Evolutionary conservation across 2,888 invertebrate genomes (phyloP), one percentile per base, ranked within the genome.

Genomic region (Perizoma flavofasciatum): DNA sequence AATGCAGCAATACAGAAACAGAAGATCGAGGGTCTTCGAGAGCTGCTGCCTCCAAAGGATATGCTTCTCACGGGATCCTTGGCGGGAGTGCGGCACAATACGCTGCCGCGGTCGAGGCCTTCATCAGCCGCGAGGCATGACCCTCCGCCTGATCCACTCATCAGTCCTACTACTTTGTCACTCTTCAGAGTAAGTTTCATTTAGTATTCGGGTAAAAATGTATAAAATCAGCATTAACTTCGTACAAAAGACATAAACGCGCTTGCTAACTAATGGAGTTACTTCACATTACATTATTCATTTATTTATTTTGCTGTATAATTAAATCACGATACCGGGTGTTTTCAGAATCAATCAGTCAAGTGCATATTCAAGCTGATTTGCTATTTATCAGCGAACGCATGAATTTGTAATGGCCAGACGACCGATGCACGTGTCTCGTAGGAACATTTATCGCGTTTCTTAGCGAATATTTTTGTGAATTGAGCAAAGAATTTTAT

Each of bases 31-130:
- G 89, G 82, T 67, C 74, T 92, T 64, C 77, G 88, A 67, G 92
- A 92, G 73, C 68, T 92, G 66, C 72, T 91, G 72, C 92, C 92
- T 39, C 87, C 92, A 0, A 92, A 91, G 78, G 92, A 92, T 56
- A 81, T 88, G 83, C 69, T 89, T 70, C 70, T 88, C 60, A 81
- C 82, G 7, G 88, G 89, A 0, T 88, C 89, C 3, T 63, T 90
- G 51, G 86, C 86, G 0, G 89, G 87, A 3, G 88, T 89, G 32
- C 75, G 89, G 66, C 87, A 92, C 66, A 92, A 91, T 65, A 92
- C 92, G 0, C 77, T 92, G 35, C 92, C 92, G 4, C 78, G 92
- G 44, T 81, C 87, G 22, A 79, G 85, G 1, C 88, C 89, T n/a
- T 72, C 86, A 0, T 79, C 86, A 3, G 74, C 82, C 4, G 76